A percentile compares a stretch with the other conserved stretches of the same genome.
phyloP scores from a whole-genome alignment of 2,888 invertebrate species.

The Alviniconcha strummeri region DNA sequence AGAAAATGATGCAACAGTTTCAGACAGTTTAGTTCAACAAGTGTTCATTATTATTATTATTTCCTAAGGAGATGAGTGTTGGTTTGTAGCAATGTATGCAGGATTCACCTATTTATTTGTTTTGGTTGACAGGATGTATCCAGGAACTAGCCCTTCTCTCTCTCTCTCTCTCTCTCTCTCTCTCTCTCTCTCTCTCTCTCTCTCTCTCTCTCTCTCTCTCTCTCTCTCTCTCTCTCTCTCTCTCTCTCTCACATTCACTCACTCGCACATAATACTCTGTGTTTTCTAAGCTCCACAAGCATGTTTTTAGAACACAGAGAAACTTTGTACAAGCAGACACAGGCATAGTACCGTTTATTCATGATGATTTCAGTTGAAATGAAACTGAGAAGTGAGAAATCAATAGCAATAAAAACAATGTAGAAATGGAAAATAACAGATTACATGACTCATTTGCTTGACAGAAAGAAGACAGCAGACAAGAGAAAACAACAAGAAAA shows the following conservation, averaged over 20 bases:
- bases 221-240: neutral
- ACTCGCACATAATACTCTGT: neutral
- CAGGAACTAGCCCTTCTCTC: neutral
- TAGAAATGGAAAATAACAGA: neutral
- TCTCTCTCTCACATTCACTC: neutral
- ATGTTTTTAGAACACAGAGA: neutral
- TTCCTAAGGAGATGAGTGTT: too few relatives aligned
- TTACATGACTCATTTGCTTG: neutral
- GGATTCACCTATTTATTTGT: neutral
- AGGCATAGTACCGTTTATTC: too few relatives aligned
- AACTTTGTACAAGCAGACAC: neutral
- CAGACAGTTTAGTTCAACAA: too few relatives aligned
- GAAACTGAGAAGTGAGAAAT: neutral
- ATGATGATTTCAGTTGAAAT: too few relatives aligned
- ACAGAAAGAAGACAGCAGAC: constrained; percentile 9
- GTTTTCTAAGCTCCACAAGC: too few relatives aligned
- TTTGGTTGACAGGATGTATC: neutral
- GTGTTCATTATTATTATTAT: too few relatives aligned
- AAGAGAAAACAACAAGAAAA: constrained; percentile 5
- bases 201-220: neutral
- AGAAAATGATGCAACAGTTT: too few relatives aligned
- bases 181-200: neutral
- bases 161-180: neutral
- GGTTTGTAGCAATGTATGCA: too few relatives aligned
- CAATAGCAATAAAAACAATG: neutral